Percentiles rank a stretch among this genome's conserved stretches.
These are phyloP conservation scores for Drosophila santomea DNA, from an alignment of 1,140 invertebrate genomes.

Conservation along the genomic window DNA sequence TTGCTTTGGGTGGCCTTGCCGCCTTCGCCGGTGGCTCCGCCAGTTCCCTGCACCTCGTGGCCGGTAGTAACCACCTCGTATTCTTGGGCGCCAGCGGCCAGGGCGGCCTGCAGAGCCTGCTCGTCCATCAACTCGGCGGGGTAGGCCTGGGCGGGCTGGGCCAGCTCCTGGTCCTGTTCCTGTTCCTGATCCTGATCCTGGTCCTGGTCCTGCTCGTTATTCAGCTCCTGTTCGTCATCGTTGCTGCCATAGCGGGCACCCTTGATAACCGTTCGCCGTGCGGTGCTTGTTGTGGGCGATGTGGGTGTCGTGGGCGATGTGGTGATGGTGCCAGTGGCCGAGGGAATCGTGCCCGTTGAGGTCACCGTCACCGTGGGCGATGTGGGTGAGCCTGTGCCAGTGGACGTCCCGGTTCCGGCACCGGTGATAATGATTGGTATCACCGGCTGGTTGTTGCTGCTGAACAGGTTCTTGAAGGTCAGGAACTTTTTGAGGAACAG, in stretches of 20 bases:
- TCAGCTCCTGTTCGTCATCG: constrained; percentile 2
- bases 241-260: constrained; percentile 4
- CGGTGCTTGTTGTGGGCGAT: neutral
- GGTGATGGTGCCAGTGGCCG: constrained; percentile 61
- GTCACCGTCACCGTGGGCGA: constrained; percentile 49
- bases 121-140: constrained; percentile 65
- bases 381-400: neutral
- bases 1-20: constrained; percentile 63
- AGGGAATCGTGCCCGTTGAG: constrained; percentile 59
- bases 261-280: constrained; percentile 7
- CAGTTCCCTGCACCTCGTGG: constrained; percentile 49
- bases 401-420: constrained; percentile 9
- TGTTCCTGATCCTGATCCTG: constrained; percentile 4
- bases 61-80: constrained; percentile 73
- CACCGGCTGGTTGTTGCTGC: constrained; percentile 63
- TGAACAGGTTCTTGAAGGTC: constrained; percentile 75
- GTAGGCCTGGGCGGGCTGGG: constrained; percentile 24
- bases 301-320: constrained; percentile 44
- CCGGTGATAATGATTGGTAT: constrained; percentile 75
- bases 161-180: constrained; percentile 15
- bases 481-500: constrained; percentile 79
- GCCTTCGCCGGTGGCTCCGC: constrained; percentile 42
- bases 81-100: constrained; percentile 76
- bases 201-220: constrained; percentile 21
- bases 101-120: constrained; percentile 68